Evolutionary conservation across 2,888 invertebrate genomes (phyloP), one percentile per base, ranked within the genome.

Genomic region (Sminthurides aquaticus): DNA sequence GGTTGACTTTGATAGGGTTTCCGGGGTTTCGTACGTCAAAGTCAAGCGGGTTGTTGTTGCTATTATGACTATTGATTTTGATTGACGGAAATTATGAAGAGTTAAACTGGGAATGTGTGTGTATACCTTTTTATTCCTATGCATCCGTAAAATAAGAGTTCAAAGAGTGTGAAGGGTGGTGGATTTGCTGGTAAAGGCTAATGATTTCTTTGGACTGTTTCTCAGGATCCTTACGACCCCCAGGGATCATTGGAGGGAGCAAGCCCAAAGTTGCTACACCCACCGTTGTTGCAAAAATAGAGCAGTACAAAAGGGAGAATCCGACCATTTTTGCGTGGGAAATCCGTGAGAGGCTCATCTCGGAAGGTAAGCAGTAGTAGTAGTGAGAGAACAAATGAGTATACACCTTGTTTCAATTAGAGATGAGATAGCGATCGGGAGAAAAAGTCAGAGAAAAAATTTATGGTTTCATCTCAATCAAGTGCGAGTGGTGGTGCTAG

Each of bases 261-360:
- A 96, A 96, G 80, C 95, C 95, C 2, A 96, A 97, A 82, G 97
- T 97, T 66, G 97, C 97, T 65, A 97, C 97, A 29, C 97, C 97
- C 25, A 89, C 91, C 18, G 97, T 97, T 60, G 96, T 97, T 68
- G 90, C 93, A 71, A 97, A 96, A 83, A 97, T 97, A 77, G 97
- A 97, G 81, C 92, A 95, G 80, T 96, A 97, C 85, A 97, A 97
- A 82, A 82, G 94, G 75, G 96, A 97, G 79, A 97, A 97, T 80
- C 96, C 97, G 2, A 97, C 97, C 67, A 96, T 97, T 77, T 98
- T 97, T 80, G 97, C 97, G 57, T 98, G 97, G 97, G 97, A 98
- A 84, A 97, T 97, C 75, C 84, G 97, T 65, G 97, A 98, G 81
- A 85, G 94, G 79, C 87, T 97, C 70, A 92, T 97, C 77, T 90